A percentile compares a stretch with the other conserved stretches of the same genome.
phyloP scores from a whole-genome alignment of 2,888 invertebrate species.

The Lepidonotus clava region DNA sequence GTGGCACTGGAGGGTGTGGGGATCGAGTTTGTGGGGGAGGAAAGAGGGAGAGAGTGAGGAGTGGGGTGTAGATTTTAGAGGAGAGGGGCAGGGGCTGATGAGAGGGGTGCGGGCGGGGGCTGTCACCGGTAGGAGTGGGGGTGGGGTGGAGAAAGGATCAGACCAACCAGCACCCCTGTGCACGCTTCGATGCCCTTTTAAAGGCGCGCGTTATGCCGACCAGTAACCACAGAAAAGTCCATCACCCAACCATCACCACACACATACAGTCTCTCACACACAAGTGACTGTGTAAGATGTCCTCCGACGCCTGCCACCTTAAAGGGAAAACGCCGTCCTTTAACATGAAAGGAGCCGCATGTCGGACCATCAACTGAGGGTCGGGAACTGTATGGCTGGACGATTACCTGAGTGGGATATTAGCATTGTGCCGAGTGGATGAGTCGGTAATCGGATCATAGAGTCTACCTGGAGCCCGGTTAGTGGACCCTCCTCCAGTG shows the following conservation, averaged over 20 bases:
- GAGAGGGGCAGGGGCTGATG: slow-evolving; percentile 23
- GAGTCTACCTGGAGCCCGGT: neutral
- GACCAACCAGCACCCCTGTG: slow-evolving; percentile 6
- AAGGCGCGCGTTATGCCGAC: neutral
- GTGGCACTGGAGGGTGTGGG: neutral
- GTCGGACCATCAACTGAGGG: neutral
- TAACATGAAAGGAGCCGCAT: neutral
- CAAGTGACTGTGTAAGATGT: neutral
- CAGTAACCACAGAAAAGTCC: slow-evolving; percentile 7
- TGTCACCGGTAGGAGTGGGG: neutral
- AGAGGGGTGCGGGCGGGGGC: neutral
- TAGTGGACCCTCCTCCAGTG: neutral
- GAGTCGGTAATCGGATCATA: neutral
- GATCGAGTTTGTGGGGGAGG: neutral
- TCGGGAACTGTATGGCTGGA: neutral
- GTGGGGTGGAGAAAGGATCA: slow-evolving; percentile 50
- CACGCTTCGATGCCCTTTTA: slow-evolving; percentile 23
- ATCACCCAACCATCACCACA: neutral
- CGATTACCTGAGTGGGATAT: neutral
- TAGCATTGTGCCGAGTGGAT: neutral
- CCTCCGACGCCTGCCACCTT: neutral
- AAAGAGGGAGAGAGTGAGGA: neutral
- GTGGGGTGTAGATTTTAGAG: neutral
- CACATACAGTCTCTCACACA: too few species aligned
- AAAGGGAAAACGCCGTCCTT: neutral